phyloP scores from a whole-genome alignment of 53 echinoderm and acorn worm genomes.

The Echinometra lucunter region DNA sequence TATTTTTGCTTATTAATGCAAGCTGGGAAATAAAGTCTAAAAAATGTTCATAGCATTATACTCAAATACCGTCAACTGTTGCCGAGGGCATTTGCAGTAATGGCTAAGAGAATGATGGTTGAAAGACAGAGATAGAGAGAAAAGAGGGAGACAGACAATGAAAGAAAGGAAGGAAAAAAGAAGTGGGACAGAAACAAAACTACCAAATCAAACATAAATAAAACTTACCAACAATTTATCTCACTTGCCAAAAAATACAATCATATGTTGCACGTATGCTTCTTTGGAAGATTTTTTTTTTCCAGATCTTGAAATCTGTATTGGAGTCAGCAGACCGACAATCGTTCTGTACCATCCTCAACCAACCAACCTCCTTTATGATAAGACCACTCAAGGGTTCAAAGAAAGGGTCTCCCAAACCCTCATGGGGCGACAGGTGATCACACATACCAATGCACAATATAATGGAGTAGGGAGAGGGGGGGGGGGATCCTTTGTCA shows the following conservation, averaged over 20 bases:
- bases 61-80: no score
- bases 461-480: background rate
- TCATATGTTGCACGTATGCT: background rate
- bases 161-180: background rate
- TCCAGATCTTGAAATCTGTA: background rate
- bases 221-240: conserved; percentile 1
- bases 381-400: background rate
- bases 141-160: background rate
- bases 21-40: no score
- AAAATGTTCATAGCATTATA: no score
- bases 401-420: background rate
- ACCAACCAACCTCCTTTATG: background rate
- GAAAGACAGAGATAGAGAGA: background rate
- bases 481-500: conserved; percentile 5
- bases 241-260: background rate
- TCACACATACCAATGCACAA: background rate
- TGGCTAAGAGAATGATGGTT: no score
- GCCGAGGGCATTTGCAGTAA: no score
- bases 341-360: background rate
- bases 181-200: background rate
- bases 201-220: background rate
- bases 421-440: conserved; percentile 46
- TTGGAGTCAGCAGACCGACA: background rate
- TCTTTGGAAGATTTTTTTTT: background rate
- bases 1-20: no score